These are phyloP conservation scores for Phymorhynchus buccinoides DNA, from an alignment of 1,140 invertebrate genomes.

Conservation along the genomic window DNA sequence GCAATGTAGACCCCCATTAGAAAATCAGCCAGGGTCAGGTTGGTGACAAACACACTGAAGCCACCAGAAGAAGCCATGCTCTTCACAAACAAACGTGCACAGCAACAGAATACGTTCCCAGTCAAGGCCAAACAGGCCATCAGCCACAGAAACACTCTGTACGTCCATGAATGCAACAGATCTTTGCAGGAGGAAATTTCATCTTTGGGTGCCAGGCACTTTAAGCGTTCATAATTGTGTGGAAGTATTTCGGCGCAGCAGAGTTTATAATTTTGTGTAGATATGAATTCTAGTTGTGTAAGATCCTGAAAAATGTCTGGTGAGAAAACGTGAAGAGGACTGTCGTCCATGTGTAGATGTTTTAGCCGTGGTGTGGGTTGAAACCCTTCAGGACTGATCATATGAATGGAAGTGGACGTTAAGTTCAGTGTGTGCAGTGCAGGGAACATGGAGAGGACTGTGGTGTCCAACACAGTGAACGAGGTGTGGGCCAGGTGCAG, in stretches of 20 bases:
- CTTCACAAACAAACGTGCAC: constrained; percentile 43
- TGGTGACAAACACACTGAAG: constrained; percentile 56
- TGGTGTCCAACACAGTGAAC: constrained; percentile 1
- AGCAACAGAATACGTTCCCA: constrained; percentile 51
- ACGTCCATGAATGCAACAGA: constrained; percentile 39
- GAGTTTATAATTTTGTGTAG: constrained; percentile 44
- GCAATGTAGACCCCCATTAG: constrained; percentile 67
- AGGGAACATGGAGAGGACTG: constrained; percentile 5
- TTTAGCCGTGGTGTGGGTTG: not conserved
- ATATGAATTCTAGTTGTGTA: constrained; percentile 13
- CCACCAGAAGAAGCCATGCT: constrained; percentile 35
- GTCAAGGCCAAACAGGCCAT: constrained; percentile 44
- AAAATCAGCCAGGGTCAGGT: constrained; percentile 61
- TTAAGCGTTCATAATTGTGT: not conserved
- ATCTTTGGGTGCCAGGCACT: constrained; percentile 28
- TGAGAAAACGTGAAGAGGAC: constrained; percentile 32
- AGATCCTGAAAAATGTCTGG: constrained; percentile 36
- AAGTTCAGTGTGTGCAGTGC: constrained; percentile 22
- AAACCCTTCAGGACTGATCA: constrained; percentile 31
- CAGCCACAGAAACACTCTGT: constrained; percentile 48
- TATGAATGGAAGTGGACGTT: not conserved
- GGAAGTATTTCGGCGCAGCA: constrained; percentile 48
- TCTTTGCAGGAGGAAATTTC: constrained; percentile 56
- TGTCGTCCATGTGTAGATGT: constrained; percentile 21
- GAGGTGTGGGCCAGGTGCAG: constrained; percentile 3